phyloP scores from a whole-genome alignment of 1,140 invertebrate genomes.

The Cydia splendana region DNA sequence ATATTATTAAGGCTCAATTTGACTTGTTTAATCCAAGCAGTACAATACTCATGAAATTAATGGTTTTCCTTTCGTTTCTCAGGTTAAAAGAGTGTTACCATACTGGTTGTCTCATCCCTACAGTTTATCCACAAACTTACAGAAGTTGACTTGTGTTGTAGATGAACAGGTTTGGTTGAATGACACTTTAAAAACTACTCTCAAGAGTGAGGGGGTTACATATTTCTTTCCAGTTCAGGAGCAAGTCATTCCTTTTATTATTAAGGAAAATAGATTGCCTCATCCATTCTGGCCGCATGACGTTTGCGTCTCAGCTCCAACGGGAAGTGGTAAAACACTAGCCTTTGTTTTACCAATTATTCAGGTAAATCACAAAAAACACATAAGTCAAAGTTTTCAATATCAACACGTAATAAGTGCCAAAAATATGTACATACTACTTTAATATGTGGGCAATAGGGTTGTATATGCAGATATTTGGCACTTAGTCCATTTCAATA shows the following conservation, averaged over 20 bases:
- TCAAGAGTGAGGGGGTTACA: slow-evolving; percentile 87
- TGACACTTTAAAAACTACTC: slow-evolving; percentile 81
- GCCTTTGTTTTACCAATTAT: slow-evolving; percentile 96
- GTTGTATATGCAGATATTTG: too few species aligned
- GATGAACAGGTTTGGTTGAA: slow-evolving; percentile 83
- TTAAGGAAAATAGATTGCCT: slow-evolving; percentile 82
- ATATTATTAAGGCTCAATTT: too few species aligned
- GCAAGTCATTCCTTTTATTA: slow-evolving; percentile 90
- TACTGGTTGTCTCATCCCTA: slow-evolving; percentile 92
- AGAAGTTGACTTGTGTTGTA: slow-evolving; percentile 81
- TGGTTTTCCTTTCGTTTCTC: slow-evolving; percentile 37
- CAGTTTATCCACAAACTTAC: slow-evolving; percentile 86
- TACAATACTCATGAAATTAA: too few species aligned
- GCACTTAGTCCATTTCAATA: too few species aligned
- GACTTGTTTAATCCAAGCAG: too few species aligned
- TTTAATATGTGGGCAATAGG: too few species aligned
- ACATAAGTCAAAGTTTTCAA: too few species aligned
- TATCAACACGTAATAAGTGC: too few species aligned
- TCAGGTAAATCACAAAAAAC: slow-evolving; percentile 80
- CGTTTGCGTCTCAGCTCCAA: slow-evolving; percentile 98
- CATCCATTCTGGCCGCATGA: slow-evolving; percentile 87
- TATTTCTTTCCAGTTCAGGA: slow-evolving; percentile 94
- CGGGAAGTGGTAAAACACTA: slow-evolving; percentile 98
- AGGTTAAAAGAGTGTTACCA: slow-evolving; percentile 88
- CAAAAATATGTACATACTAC: too few species aligned